Evolutionary conservation across 2,888 invertebrate species (phyloP), one percentile per base, ranked within the genome.

Genomic region (Timema podura): DNA sequence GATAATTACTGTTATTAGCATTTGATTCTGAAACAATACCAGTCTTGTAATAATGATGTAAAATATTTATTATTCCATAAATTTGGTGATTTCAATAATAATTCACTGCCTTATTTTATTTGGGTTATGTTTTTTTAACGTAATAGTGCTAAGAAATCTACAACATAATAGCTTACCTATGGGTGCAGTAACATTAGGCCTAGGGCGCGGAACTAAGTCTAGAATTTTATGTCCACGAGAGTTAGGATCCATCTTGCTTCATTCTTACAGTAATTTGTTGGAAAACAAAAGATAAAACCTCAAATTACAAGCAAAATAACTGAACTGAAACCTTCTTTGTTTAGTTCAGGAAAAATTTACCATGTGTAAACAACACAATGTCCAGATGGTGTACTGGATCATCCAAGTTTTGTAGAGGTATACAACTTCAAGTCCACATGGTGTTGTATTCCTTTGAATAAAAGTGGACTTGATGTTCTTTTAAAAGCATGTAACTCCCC

Each of bases 391-490:
- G 48, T 46, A 47, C n/a, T 46, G 45, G 47, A 66, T 66, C 47
- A 66, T 66, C 44, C 47, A 66, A 47, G 8, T 59, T 68, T 45
- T 59, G 45, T 46, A 45, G 59, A 10, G 54, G 45, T 59, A 44
- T 9, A 57, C 59, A 67, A 30, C 11, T 13, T 45, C 6, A 57
- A 46, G 68, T 68, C 8, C 68, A 68, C 45, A 68, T 68, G 59
- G 59, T 68, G 68, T 30, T 68, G 57, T 68, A 68, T 68, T 59
- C 59, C 57, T 46, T 48, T 65, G 47, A 65, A 16, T 65, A 15
- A 10, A 44, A 15, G 7, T 44, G 10, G 16, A 57, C 48, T 6
- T 66, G 13, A 16, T 10, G 6, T 66, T 66, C 48, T 46, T 66
- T 66, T 9, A 66, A 48, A 47, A 66, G 66, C 48, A 47, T 66